Percentiles rank a stretch among this genome's conserved stretches.
Conservation (phyloP, 2,888 invertebrate genomes). For the Poecilus cupreus region DNA sequence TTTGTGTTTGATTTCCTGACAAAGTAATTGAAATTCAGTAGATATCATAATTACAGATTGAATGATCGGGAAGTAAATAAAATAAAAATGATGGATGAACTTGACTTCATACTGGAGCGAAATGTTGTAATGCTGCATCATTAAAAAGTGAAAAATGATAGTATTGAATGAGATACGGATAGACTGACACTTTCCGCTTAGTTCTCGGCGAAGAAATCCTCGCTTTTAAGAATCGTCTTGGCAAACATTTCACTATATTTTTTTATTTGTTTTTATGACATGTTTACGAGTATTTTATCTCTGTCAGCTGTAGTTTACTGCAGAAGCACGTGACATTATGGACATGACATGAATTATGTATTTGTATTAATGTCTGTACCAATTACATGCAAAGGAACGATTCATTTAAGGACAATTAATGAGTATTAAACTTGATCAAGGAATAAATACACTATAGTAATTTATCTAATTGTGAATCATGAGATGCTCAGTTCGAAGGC, state of each 20-base stretch:
- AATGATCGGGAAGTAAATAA: not conserved
- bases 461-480: too few relatives aligned
- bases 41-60: constrained; percentile 14
- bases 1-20: not conserved
- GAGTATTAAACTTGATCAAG: too few relatives aligned
- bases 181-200: constrained; percentile 6
- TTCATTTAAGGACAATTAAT: too few relatives aligned
- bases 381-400: constrained; percentile 25
- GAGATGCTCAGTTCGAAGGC: too few relatives aligned
- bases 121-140: constrained; percentile 4
- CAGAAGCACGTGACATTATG: constrained; percentile 15
- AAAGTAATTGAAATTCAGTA: constrained; percentile 29
- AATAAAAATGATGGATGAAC: constrained; percentile 12
- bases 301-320: constrained; percentile 31
- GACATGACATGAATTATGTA: constrained; percentile 5
- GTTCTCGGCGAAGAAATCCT: not conserved
- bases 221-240: not conserved
- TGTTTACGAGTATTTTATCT: constrained; percentile 32
- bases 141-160: constrained; percentile 22
- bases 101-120: constrained; percentile 12
- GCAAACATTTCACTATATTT: constrained; percentile 7
- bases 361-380: constrained; percentile 23
- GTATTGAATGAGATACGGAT: not conserved
- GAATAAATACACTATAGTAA: too few relatives aligned
- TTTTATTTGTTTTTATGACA: constrained; percentile 9